Conservation (phyloP, 2,113 vertebrate genomes). For the Leucoraja erinaceus region DNA sequence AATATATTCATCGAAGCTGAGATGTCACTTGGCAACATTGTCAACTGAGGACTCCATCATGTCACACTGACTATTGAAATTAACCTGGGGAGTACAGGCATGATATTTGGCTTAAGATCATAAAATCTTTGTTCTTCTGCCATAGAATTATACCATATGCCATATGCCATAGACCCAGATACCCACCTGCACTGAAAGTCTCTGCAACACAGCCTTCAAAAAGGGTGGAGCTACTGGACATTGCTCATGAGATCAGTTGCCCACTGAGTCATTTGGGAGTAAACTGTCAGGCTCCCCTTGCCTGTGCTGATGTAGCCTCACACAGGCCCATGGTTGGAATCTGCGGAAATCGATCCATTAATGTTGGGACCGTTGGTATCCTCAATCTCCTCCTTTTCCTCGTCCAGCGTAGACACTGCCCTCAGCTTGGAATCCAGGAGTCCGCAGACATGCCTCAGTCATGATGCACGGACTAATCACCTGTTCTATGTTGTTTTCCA, state of each 20-base stretch:
- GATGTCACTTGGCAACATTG: not conserved
- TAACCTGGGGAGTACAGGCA: not conserved
- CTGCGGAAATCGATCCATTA: not conserved
- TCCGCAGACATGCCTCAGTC: not conserved
- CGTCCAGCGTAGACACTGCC: not conserved
- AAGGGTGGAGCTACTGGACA: not conserved
- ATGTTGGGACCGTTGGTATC: not conserved
- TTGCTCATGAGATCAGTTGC: not conserved
- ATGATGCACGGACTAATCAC: not conserved
- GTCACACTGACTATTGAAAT: not conserved
- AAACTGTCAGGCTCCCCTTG: not conserved
- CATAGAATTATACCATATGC: constrained; percentile 9
- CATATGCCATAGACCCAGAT: not conserved
- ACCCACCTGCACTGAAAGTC: not conserved
- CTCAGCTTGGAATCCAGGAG: not conserved
- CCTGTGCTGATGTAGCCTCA: not conserved
- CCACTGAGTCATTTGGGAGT: not conserved
- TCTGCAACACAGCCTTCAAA: not conserved
- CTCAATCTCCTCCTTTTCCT: not conserved
- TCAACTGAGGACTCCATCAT: not conserved
- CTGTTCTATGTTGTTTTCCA: too few relatives aligned
- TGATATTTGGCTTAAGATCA: not conserved
- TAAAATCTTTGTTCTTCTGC: not conserved
- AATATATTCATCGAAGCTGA: not conserved
- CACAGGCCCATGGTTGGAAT: not conserved